Conservation (phyloP, 2,113 vertebrate genomes). For the Recurvirostra avosetta region DNA sequence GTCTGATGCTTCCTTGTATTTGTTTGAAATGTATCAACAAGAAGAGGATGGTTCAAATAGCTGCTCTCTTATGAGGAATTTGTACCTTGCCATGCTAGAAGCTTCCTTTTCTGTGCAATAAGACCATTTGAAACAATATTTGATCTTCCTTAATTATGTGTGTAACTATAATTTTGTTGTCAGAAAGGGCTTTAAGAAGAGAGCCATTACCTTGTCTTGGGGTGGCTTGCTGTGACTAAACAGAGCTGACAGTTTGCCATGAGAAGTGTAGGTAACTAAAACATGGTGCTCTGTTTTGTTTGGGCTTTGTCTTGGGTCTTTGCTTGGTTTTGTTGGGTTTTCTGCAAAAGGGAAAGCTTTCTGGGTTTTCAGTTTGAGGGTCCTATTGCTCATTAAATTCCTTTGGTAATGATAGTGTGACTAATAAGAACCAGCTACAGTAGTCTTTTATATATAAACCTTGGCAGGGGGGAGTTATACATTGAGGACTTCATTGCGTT, state of each 20-base stretch:
- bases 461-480: neutral
- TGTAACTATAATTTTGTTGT: neutral
- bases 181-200: neutral
- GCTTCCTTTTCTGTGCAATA: neutral
- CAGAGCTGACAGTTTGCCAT: neutral
- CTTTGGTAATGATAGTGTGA: neutral
- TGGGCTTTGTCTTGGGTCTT: accelerated
- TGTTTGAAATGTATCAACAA: neutral
- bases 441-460: neutral
- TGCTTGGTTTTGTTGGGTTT: neutral
- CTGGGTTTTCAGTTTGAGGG: neutral
- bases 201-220: neutral
- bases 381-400: neutral
- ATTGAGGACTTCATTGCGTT: neutral
- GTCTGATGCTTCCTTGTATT: neutral
- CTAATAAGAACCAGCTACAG: neutral
- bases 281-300: neutral
- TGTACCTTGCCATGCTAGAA: neutral
- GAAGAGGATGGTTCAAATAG: neutral
- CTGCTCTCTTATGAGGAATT: neutral
- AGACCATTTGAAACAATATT: neutral
- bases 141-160: neutral
- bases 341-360: neutral
- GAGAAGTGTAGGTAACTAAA: neutral
- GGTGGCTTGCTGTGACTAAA: neutral